These are phyloP conservation scores for Siniperca obscura DNA, from an alignment of 2,797 vertebrate genomes.

Conservation along the genomic window DNA sequence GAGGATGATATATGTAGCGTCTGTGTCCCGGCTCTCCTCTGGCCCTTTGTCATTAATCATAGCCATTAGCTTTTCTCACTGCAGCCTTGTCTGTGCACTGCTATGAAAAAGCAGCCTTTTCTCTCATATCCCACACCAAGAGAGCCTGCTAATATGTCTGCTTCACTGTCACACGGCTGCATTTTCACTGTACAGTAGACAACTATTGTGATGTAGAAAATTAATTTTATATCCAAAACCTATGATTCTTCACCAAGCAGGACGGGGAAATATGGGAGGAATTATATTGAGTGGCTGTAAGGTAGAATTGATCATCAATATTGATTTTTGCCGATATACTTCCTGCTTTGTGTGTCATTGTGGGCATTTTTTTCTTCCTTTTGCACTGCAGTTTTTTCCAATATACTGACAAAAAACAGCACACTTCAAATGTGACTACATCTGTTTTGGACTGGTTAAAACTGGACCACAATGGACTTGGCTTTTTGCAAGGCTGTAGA, in stretches of 20 bases:
- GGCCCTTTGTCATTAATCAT: slow-evolving; percentile 99
- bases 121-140: slow-evolving; percentile 88
- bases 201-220: slow-evolving; percentile 78
- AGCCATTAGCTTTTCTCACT: slow-evolving; percentile 99
- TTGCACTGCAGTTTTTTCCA: slow-evolving; percentile 38
- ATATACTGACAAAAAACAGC: slow-evolving; percentile 27
- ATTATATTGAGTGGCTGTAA: slow-evolving; percentile 75
- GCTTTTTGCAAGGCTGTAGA: slow-evolving; percentile 54
- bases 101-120: slow-evolving; percentile 90
- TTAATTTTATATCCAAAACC: slow-evolving; percentile 67
- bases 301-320: slow-evolving; percentile 75
- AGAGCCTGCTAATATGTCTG: slow-evolving; percentile 76
- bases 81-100: slow-evolving; percentile 94
- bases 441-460: slow-evolving; percentile 60
- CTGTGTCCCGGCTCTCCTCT: slow-evolving; percentile 99
- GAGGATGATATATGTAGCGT: slow-evolving; percentile 99
- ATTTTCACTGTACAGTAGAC: slow-evolving; percentile 71
- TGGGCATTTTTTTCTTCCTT: slow-evolving; percentile 31
- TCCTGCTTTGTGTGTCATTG: slow-evolving; percentile 47
- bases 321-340: slow-evolving; percentile 73
- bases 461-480: slow-evolving; percentile 57
- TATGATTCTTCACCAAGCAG: slow-evolving; percentile 57
- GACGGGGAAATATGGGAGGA: slow-evolving; percentile 57
- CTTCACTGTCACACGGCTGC: slow-evolving; percentile 78
- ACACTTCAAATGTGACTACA: slow-evolving; percentile 48